phyloP scores from a whole-genome alignment of 2,888 invertebrate species.

The Melanostoma mellinum region DNA sequence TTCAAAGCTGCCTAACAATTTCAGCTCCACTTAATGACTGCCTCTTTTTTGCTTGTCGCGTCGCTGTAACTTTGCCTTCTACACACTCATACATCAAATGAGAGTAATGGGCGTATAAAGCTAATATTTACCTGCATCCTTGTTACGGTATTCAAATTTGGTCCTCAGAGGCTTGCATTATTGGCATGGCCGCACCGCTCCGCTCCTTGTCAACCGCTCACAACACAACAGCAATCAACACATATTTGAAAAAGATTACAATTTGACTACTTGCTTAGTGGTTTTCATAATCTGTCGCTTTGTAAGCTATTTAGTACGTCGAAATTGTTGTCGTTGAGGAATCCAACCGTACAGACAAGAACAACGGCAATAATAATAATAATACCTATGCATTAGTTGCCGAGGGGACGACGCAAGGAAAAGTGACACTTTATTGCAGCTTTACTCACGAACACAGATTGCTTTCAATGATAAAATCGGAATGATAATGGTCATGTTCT shows the following conservation, averaged over 20 bases:
- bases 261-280: conserved; percentile 21
- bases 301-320: not conserved
- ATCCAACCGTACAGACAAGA: not conserved
- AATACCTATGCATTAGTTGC: conserved; percentile 31
- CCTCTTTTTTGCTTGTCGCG: not conserved
- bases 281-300: conserved; percentile 12
- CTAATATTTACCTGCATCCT: conserved; percentile 28
- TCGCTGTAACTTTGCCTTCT: not conserved
- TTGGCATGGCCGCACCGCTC: not conserved
- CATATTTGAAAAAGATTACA: conserved; percentile 36
- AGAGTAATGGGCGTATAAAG: conserved; percentile 39
- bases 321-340: conserved; percentile 5
- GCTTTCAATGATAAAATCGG: not conserved
- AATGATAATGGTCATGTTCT: not conserved
- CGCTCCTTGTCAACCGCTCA: not conserved
- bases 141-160: conserved; percentile 26
- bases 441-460: not conserved
- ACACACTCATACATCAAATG: not conserved
- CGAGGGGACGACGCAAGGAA: conserved; percentile 26
- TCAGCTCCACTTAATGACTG: conserved; percentile 44
- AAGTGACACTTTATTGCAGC: not conserved
- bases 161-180: conserved; percentile 19
- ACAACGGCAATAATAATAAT: conserved; percentile 21
- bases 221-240: conserved; percentile 1
- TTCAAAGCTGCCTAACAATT: conserved; percentile 38